Evolutionary conservation across 2,113 vertebrate genomes (phyloP), one percentile per base, ranked within the genome.

Genomic region (Leptosomus discolor): DNA sequence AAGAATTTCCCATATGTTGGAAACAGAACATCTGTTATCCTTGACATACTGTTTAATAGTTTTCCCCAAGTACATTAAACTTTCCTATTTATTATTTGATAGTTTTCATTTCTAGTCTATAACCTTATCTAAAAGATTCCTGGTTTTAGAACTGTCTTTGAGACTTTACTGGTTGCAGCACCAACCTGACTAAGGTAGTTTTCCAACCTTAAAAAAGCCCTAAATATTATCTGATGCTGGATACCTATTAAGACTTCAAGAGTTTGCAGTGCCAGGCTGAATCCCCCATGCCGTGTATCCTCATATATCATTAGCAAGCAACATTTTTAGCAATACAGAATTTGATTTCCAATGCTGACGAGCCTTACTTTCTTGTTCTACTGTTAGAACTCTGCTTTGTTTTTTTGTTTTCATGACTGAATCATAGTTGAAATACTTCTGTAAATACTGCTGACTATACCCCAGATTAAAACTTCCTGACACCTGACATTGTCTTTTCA

Each of bases 1-100:
- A 77, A 68, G 46, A 92, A 64, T 50, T 65, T 68, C n/a, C 21
- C 11, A 36, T 5, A 15, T 26, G 21, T 6, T 77, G 63, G 37
- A 80, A 84, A 76, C 12, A 69, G 32, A 83, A 83, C 32, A 77
- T 76, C 22, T 83, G 30, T 88, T 76, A 91, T 21, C 34, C 36
- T 22, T 90, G 45, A 63, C 19, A 83, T 81, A 94, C 61, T 94
- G 64, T 88, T 97, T 96, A 97, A 96, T 84, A 96, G 58, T 88
- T 96, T 94, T n/a, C 17, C 75, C 12, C 41, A 95, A 86, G 71
- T 39, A 90, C n/a, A 69, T 95, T 84, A 88, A 64, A 64, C 34
- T 95, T 97, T 73, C 88, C 69, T 97, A 78, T 84, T 95, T 96
- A 92, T 63, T 88, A 89, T 50, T 92, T 78, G 70, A 32, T n/a